Evolutionary conservation across 1,140 invertebrate genomes (phyloP), one percentile per base, ranked within the genome.

Genomic region (Zelostemma sp.): DNA sequence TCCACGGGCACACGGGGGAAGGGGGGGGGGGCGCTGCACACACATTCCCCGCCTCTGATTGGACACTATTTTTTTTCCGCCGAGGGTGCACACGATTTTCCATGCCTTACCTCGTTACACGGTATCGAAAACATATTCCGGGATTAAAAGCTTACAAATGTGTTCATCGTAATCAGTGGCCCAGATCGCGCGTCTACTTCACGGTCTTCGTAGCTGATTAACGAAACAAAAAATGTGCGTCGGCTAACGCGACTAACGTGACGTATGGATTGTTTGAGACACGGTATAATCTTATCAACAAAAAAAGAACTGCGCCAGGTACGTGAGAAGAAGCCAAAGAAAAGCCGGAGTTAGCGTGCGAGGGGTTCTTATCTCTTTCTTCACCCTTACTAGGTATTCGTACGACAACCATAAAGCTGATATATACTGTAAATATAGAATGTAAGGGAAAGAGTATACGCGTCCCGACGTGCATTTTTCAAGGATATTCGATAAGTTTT

Each of bases 51-150:
- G 78, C 50, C 74, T 76, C 80, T 80, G 82, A 84, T 84, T 84
- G 82, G 81, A 67, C 79, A 78, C 79, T 79, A 82, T 82, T 83
- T 81, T 83, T n/a, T n/a, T n/a, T 78, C 73, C 80, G 79, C 81
- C 80, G 82, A 82, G 80, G 80, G 76, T 72, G 75, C 76, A 78
- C 74, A 76, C 75, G 78, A 69, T 64, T 75, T 73, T 72, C 64
- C 65, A 60, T 51, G 59, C 66, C 66, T 70, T 35, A 64, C 59
- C 55, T 68, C 70, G 60, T 68, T 63, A 64, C 41, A 16, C 17
- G 47, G 38, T 31, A 53, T 51, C 47, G 31, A 31, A 31, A 0
- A 35, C 11, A 15, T 54, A 58, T 60, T 59, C 14, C 0, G 6
- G 9, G 33, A 61, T 45, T 71, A 65, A 66, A 66, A 25, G 58